These are phyloP conservation scores for Trachymyrmex septentrionalis DNA, from an alignment of 1,140 invertebrate genomes.

Conservation along the genomic window DNA sequence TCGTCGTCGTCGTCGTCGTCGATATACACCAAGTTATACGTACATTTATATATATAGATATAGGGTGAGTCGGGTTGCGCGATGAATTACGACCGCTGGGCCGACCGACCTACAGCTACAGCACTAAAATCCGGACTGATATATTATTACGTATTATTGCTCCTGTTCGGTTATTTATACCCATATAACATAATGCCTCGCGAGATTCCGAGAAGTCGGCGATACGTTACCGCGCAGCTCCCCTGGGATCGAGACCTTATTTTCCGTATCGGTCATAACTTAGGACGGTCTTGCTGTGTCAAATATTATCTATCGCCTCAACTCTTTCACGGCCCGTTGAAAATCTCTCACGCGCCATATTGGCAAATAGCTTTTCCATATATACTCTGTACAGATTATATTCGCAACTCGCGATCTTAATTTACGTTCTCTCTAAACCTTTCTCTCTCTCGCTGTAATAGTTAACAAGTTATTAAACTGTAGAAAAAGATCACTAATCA, in stretches of 20 bases:
- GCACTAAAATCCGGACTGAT: slow-evolving; percentile 87
- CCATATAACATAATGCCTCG: slow-evolving; percentile 86
- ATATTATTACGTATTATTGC: slow-evolving; percentile 88
- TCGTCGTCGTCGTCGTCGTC: slow-evolving; percentile 22
- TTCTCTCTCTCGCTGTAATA: too few species aligned
- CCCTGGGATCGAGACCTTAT: slow-evolving; percentile 83
- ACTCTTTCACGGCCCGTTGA: slow-evolving; percentile 41
- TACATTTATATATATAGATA: slow-evolving; percentile 62
- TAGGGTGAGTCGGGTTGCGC: slow-evolving; percentile 80
- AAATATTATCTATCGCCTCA: slow-evolving; percentile 63
- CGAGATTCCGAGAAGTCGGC: slow-evolving; percentile 83
- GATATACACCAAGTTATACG: slow-evolving; percentile 51
- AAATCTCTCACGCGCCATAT: slow-evolving; percentile 18
- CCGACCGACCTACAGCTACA: slow-evolving; percentile 83
- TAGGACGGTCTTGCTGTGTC: slow-evolving; percentile 68
- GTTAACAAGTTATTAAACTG: background rate
- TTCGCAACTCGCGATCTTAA: background rate
- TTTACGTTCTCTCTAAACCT: background rate
- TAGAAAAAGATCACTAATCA: background rate
- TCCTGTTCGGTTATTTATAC: slow-evolving; percentile 87
- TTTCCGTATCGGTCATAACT: slow-evolving; percentile 86
- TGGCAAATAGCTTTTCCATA: background rate
- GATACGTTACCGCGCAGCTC: slow-evolving; percentile 78
- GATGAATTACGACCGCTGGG: slow-evolving; percentile 87
- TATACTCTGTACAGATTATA: background rate